Conservation (phyloP, 2,797 vertebrate genomes). For the Pempheris klunzingeri region DNA sequence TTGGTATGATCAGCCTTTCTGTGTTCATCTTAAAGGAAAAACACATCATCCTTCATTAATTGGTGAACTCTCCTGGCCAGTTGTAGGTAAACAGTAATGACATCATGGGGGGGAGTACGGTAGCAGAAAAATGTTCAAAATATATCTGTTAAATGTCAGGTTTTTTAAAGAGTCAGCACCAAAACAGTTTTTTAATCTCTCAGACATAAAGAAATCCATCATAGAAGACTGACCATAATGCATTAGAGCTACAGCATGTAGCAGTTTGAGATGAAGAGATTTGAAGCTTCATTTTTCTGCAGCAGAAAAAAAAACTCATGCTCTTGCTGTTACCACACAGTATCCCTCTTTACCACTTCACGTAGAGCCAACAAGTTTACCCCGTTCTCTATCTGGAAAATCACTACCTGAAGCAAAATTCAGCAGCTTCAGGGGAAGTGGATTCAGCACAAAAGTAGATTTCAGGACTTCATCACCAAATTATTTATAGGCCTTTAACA, state of each 20-base stretch:
- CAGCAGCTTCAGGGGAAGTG: neutral
- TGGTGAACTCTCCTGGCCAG: neutral
- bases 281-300: conserved; percentile 16
- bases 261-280: neutral
- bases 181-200: too few relatives aligned
- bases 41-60: neutral
- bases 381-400: conserved; percentile 33
- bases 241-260: neutral
- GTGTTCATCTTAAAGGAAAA: conserved; percentile 15
- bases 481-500: conserved; percentile 32
- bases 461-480: conserved; percentile 7
- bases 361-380: neutral
- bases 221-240: conserved; percentile 4
- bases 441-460: conserved; percentile 15
- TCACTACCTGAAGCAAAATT: conserved; percentile 19
- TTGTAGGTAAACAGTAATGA: neutral
- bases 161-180: too few relatives aligned
- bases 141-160: too few relatives aligned
- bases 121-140: neutral
- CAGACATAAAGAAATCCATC: conserved; percentile 9
- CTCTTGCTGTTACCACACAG: neutral
- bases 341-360: neutral
- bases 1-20: neutral
- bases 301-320: neutral
- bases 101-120: neutral